Base-by-base conservation (phyloP, 2,113 vertebrate species). In the Vanacampus margaritifer region DNA sequence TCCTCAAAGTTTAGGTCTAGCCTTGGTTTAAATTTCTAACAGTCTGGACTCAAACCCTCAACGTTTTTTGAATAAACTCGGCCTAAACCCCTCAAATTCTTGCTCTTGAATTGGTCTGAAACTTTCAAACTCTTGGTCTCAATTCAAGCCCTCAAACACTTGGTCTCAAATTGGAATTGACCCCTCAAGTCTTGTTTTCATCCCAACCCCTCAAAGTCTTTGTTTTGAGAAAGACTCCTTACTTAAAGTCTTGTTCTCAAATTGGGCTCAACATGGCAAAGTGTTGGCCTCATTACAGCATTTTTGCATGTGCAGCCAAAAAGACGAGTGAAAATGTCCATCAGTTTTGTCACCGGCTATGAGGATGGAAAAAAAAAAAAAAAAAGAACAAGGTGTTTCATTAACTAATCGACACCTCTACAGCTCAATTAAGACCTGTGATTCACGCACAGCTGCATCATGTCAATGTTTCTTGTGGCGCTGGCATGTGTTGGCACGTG, bases 341-440 rank as follows among this genome's bases (percentile, higher is more conserved):
- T 50, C 6, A 17, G 21, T 66, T 23, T 32, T 32, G 12, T 9
- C 43, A 57, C 9, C 50, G 14, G 17, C 37, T 51, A 63, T 59
- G 2, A n/a, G 43, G 46, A 60, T 24, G 14, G 21, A 23, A 39
- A 3, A 19, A 6, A 26, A 12, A 65, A 56, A 26, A 60, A 58
- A 65, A 66, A 60, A 67, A 57, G 28, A 23, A 74, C 54, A 12
- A 68, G 71, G 72, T 73, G 72, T 84, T 86, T 81, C 71, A 86
- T 87, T 82, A 86, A 72, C 67, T 70, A 13, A 54, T 75, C 69
- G 23, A 48, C 76, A 79, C 71, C 74, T 87, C 68, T n/a, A 7
- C 24, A 45, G 48, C 76, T 76, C 79, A 74, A 78, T 81, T 75
- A 76, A 84, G 76, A 69, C 70, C 66, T 65, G 73, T 73, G 84